Base-by-base conservation (phyloP, 2,888 invertebrate species). In the Eremobia ochroleuca region DNA sequence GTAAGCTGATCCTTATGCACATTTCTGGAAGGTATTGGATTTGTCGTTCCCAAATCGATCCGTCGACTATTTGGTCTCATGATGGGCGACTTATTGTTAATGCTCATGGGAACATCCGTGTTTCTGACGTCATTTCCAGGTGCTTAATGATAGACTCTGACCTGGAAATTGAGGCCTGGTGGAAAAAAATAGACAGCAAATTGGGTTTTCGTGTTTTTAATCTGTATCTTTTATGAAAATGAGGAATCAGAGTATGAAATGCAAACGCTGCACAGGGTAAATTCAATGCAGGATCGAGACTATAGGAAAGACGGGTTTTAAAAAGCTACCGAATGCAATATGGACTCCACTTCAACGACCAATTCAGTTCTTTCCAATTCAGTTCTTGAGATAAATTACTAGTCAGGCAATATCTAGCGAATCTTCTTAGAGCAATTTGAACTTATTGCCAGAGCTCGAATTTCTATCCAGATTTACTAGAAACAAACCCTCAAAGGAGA, bases 401-500 rank as follows among this genome's bases (percentile, higher is more conserved):
- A 75, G 65, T 82, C 76, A 34, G 34, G 75, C 59, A 82, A 75
- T 72, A 78, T 59, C 82, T 46, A 49, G 40, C 18, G 52, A 28
- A 62, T 80, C 40, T 58, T 49, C 34, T 52, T 4, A 40, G 21
- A 59, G 49, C 15, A 82, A 82, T 74, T 58, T 25, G 34, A 65
- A 43, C 58, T 73, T 43, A 73, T 81, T 81, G 65, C 28, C 0
- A 52, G 25, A 61, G 49, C 49, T 81, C 52, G 75, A n/a, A 75
- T 82, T 74, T 74, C 25, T 11, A 37, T 58, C 28, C 34, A 43
- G 52, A 52, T 75, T 75, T 52, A 59, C 49, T 34, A 81, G 34
- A 52, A 74, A 81, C 46, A 66, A 81, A 59, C 49, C 31, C 18
- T 65, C 4, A n/a, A 59, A 34, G n/a, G n/a, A n/a, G n/a, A n/a